Percentiles rank a stretch among this genome's conserved stretches.
These are phyloP conservation scores for Streblospio benedicti DNA, from an alignment of 1,140 invertebrate genomes.

Conservation along the genomic window DNA sequence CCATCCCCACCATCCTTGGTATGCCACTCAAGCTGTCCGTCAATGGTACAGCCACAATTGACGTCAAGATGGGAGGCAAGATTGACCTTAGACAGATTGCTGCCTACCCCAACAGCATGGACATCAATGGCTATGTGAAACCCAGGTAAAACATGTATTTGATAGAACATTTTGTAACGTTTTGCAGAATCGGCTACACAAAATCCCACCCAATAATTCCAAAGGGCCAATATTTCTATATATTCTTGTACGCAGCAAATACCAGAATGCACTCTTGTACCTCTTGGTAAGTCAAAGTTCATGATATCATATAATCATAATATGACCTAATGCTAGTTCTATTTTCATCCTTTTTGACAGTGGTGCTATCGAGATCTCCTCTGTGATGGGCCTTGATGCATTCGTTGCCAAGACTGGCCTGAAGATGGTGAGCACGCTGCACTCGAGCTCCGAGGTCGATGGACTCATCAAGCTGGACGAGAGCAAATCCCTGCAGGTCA, in stretches of 20 bases:
- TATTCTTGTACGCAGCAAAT: no score
- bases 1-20: conserved; percentile 73
- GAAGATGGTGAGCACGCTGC: conserved; percentile 70
- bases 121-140: conserved; percentile 56
- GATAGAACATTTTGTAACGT: no score
- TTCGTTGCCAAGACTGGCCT: conserved; percentile 66
- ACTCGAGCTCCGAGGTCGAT: conserved; percentile 70
- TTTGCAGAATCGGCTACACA: no score
- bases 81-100: conserved; percentile 63
- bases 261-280: no score
- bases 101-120: conserved; percentile 52
- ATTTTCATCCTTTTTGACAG: conserved; percentile 51
- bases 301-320: no score
- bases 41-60: conserved; percentile 73
- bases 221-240: no score
- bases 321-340: no score
- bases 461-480: conserved; percentile 64
- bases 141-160: conserved; percentile 36
- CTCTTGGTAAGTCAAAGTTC: no score
- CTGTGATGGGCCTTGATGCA: conserved; percentile 73
- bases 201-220: no score
- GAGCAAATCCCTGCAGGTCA: conserved; percentile 57
- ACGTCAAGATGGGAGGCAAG: conserved; percentile 62
- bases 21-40: conserved; percentile 73
- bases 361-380: conserved; percentile 69